Conservation (phyloP, 2,797 vertebrate species). For the Pitangus sulphuratus region DNA sequence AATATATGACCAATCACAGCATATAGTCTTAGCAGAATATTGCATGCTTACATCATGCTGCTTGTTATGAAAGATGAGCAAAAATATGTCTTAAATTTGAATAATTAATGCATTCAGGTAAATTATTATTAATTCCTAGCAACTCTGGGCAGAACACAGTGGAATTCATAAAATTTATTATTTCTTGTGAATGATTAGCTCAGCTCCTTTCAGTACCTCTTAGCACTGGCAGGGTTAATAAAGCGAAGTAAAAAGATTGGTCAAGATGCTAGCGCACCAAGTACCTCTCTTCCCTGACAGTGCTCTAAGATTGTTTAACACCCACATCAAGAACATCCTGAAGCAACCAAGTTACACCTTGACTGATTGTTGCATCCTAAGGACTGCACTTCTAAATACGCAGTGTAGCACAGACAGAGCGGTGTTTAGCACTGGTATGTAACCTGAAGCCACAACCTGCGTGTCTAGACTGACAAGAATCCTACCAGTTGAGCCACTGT, state of each 20-base stretch:
- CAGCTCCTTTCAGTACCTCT: not conserved
- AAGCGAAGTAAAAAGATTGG: not conserved
- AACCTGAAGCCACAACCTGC: constrained; percentile 26
- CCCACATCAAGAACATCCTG: not conserved
- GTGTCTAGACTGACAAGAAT: constrained; percentile 51
- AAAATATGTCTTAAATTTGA: not conserved
- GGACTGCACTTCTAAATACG: not conserved
- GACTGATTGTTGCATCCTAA: not conserved
- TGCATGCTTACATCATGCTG: not conserved
- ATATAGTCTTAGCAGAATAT: not conserved
- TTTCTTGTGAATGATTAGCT: not conserved
- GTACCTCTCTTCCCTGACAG: not conserved
- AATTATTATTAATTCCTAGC: not conserved
- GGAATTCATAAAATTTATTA: not conserved
- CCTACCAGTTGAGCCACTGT: constrained; percentile 34
- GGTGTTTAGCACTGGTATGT: not conserved
- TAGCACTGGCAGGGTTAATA: not conserved
- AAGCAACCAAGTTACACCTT: not conserved
- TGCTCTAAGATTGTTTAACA: constrained; percentile 19
- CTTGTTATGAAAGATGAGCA: not conserved
- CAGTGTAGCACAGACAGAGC: not conserved
- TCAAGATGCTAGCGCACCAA: not conserved
- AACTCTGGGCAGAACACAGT: not conserved
- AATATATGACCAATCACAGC: not conserved
- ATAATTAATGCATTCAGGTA: constrained; percentile 21